A percentile compares a stretch with the other conserved stretches of the same genome.
These are phyloP conservation scores for Pongo abelii DNA, from an alignment of 2,113 vertebrate genomes.

Conservation along the genomic window DNA sequence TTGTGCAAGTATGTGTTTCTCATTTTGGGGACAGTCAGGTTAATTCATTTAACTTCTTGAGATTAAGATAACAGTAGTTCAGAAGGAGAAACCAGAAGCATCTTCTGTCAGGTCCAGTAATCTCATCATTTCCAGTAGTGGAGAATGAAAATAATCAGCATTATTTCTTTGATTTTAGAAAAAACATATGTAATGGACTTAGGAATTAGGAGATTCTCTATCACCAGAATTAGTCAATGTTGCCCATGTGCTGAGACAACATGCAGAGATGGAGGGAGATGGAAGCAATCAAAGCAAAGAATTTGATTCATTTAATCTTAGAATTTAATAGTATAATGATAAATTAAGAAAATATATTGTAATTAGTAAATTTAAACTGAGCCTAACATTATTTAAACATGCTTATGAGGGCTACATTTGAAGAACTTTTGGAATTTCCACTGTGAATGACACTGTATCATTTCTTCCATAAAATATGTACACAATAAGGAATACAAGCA, in stretches of 20 bases:
- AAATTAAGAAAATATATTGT: background rate
- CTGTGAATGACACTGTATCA: background rate
- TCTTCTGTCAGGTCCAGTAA: conserved; percentile 9
- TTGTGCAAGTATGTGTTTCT: background rate
- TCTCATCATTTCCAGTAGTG: conserved; percentile 1
- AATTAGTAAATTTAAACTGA: background rate
- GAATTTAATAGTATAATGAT: background rate
- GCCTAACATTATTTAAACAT: background rate
- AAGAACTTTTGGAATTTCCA: background rate
- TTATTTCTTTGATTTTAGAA: conserved; percentile 58
- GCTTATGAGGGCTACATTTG: background rate
- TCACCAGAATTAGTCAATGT: background rate
- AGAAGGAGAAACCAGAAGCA: conserved; percentile 35
- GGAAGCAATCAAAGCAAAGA: background rate
- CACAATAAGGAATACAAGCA: background rate
- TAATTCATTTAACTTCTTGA: conserved; percentile 42
- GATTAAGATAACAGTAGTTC: conserved; percentile 1
- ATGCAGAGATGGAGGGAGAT: background rate
- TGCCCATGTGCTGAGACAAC: background rate
- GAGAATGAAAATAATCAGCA: conserved; percentile 56
- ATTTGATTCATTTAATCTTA: background rate
- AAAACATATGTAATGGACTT: conserved; percentile 37
- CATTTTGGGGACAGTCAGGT: background rate
- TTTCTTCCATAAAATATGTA: background rate
- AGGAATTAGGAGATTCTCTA: conserved; percentile 47